Evolutionary conservation across 37 sponge, comb jelly and placozoan species (phyloP).

Genomic region (Spongilla lacustris): DNA sequence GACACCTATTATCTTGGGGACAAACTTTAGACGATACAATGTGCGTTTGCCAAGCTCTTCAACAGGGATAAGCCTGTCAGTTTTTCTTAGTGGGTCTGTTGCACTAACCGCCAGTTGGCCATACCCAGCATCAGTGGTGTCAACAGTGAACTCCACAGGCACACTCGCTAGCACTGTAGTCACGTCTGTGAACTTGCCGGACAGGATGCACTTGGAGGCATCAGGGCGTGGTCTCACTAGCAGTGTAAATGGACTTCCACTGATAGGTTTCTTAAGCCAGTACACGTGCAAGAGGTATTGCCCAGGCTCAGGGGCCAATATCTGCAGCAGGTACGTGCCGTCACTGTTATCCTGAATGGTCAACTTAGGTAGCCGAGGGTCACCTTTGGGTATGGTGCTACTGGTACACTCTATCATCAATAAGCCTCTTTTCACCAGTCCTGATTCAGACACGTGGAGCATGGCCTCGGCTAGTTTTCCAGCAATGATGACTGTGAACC

Average conservation of each 20-base stretch:
- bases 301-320: constrained; percentile 39
- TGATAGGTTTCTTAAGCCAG: constrained; percentile 54
- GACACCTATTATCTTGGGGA: constrained; percentile 55
- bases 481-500: constrained; percentile 48
- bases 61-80: constrained; percentile 29
- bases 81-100: constrained; percentile 51
- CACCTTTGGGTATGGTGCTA: not conserved
- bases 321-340: constrained; percentile 53
- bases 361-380: constrained; percentile 20
- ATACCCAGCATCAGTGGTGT: constrained; percentile 73
- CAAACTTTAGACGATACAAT: constrained; percentile 51
- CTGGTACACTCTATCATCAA: constrained; percentile 30
- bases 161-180: constrained; percentile 6
- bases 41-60: constrained; percentile 39
- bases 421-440: constrained; percentile 60
- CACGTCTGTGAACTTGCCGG: constrained; percentile 38
- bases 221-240: constrained; percentile 59
- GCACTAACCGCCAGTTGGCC: constrained; percentile 53
- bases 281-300: constrained; percentile 36
- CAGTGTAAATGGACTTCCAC: constrained; percentile 65
- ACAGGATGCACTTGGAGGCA: constrained; percentile 55
- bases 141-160: constrained; percentile 67
- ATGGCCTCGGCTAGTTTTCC: constrained; percentile 14
- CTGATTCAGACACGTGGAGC: constrained; percentile 60
- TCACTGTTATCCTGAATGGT: constrained; percentile 67